These are phyloP conservation scores for Trachops cirrhosus DNA, from an alignment of 2,797 vertebrate genomes.

Conservation along the genomic window DNA sequence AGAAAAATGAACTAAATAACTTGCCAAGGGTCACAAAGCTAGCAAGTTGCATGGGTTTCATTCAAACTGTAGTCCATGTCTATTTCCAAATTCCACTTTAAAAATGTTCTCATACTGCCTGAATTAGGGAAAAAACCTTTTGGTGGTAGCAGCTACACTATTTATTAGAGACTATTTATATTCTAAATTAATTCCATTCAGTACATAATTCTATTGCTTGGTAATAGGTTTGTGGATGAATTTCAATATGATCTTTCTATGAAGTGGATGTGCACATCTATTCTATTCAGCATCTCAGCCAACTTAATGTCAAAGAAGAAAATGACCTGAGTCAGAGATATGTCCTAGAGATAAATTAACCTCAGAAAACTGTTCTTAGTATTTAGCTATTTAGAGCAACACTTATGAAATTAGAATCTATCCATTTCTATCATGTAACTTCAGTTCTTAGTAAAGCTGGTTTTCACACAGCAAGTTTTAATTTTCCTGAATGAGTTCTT, in stretches of 20 bases:
- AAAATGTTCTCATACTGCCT: conserved; percentile 15
- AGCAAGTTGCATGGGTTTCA: neutral
- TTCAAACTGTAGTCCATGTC: neutral
- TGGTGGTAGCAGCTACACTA: neutral
- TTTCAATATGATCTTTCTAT: neutral
- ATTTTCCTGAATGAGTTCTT: conserved; percentile 54
- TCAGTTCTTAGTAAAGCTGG: neutral
- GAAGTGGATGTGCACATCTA: neutral
- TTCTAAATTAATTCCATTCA: conserved; percentile 39
- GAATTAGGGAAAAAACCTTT: neutral
- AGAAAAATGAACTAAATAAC: conserved; percentile 13
- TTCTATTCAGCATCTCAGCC: conserved; percentile 6
- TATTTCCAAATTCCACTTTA: conserved; percentile 34
- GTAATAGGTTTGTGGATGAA: neutral
- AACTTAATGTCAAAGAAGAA: conserved; percentile 19
- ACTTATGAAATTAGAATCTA: conserved; percentile 39
- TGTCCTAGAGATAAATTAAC: conserved; percentile 18
- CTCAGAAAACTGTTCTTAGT: conserved; percentile 7
- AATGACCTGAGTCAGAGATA: conserved; percentile 23
- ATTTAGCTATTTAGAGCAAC: neutral
- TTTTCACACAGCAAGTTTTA: conserved; percentile 28
- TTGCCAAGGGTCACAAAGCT: neutral
- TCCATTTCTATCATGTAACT: neutral
- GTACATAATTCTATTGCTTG: neutral
- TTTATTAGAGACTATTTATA: neutral